Evolutionary conservation across 1,140 invertebrate genomes (phyloP).

Genomic region (Pachypeltis micranthus): DNA sequence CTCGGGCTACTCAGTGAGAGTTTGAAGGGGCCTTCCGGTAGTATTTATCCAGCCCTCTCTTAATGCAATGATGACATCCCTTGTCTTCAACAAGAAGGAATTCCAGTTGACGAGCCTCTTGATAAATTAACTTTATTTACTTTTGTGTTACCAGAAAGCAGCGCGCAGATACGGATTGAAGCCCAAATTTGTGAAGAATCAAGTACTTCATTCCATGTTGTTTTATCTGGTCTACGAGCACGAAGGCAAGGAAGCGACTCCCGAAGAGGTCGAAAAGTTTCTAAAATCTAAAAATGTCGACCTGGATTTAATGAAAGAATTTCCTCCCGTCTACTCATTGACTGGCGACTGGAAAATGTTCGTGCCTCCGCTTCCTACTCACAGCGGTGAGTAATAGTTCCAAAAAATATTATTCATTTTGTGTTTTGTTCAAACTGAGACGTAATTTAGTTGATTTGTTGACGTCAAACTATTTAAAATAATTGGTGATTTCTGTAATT

Average conservation of each 20-base stretch:
- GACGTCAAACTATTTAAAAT: too few species aligned
- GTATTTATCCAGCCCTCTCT: too few species aligned
- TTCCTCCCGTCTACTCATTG: conserved; percentile 39
- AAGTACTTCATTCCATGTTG: conserved; percentile 51
- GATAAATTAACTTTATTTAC: conserved; percentile 10
- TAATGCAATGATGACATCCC: too few species aligned
- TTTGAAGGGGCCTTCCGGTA: too few species aligned
- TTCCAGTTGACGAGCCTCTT: too few species aligned
- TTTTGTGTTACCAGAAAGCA: conserved; percentile 27
- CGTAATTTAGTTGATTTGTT: too few species aligned
- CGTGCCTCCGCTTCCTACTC: conserved; percentile 51
- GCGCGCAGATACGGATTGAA: conserved; percentile 33
- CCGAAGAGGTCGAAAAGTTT: conserved; percentile 23
- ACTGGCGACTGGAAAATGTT: conserved; percentile 61
- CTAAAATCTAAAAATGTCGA: conserved; percentile 2
- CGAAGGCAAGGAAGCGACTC: conserved; percentile 29
- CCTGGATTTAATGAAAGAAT: conserved; percentile 29
- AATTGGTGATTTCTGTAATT: too few species aligned
- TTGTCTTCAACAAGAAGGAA: too few species aligned
- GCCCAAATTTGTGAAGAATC: conserved; percentile 57
- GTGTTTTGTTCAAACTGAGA: too few species aligned
- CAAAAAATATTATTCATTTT: background rate
- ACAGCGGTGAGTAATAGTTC: conserved; percentile 36
- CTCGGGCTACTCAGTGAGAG: too few species aligned
- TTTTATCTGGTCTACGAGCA: conserved; percentile 55